phyloP scores from a whole-genome alignment of 2,888 invertebrate species.

The Drosophila subsilvestris region DNA sequence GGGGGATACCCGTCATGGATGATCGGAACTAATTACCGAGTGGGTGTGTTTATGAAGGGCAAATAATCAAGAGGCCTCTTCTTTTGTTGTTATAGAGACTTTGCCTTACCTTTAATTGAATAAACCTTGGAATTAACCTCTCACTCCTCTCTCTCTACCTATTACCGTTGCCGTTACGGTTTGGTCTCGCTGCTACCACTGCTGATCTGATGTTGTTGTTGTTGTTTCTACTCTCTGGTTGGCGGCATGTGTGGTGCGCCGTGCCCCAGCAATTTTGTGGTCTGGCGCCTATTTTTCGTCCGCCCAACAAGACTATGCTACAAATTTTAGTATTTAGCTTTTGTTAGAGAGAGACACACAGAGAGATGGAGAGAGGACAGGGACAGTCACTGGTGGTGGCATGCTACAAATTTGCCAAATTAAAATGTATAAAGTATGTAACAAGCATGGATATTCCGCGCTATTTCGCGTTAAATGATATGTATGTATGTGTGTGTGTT shows the following conservation, averaged over 20 bases:
- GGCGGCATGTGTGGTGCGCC: conserved; percentile 11
- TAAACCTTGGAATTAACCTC: neutral
- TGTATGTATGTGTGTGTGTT: conserved; percentile 6
- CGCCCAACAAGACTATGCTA: conserved; percentile 44
- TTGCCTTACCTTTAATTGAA: too few relatives aligned
- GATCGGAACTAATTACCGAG: too few relatives aligned
- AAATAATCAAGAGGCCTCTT: too few relatives aligned
- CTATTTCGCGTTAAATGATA: conserved; percentile 23
- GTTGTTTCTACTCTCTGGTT: conserved; percentile 13
- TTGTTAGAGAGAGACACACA: neutral
- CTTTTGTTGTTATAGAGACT: too few relatives aligned
- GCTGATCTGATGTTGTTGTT: conserved; percentile 10
- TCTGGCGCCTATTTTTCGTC: conserved; percentile 55
- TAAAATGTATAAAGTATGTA: conserved; percentile 37
- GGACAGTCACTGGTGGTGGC: neutral
- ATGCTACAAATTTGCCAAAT: conserved; percentile 38
- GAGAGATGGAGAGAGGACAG: neutral
- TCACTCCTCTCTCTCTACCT: conserved; percentile 1
- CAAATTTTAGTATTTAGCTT: conserved; percentile 44
- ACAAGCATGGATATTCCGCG: conserved; percentile 34
- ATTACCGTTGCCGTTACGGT: conserved; percentile 19
- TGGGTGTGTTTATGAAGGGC: too few relatives aligned
- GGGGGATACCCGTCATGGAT: too few relatives aligned
- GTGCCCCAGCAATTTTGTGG: conserved; percentile 54
- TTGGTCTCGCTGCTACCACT: conserved; percentile 32